These are phyloP conservation scores for Odocoileus virginianus DNA, from an alignment of 2,113 vertebrate genomes.

Conservation along the genomic window DNA sequence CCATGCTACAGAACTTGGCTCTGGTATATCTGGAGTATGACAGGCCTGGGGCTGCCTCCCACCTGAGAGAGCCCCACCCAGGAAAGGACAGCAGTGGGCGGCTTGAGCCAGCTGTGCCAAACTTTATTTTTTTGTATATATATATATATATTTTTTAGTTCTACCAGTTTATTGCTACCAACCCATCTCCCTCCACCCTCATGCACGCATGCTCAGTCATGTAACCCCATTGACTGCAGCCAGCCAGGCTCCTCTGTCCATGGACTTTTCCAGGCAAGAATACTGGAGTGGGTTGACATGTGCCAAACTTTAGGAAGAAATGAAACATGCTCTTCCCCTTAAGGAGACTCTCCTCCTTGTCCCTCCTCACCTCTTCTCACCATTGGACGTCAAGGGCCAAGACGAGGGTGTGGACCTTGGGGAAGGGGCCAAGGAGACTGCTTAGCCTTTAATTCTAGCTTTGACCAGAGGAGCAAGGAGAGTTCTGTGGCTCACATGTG, in stretches of 20 bases:
- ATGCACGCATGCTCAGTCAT: background rate
- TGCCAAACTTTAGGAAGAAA: background rate
- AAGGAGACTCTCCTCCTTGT: background rate
- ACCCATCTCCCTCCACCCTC: background rate
- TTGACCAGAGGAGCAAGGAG: background rate
- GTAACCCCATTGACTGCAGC: background rate
- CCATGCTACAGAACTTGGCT: background rate
- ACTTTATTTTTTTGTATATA: background rate
- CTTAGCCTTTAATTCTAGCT: background rate
- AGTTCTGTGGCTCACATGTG: background rate
- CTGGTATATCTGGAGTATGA: background rate
- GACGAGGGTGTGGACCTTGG: background rate
- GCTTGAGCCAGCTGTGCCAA: background rate
- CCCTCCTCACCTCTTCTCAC: background rate
- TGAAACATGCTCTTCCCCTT: background rate
- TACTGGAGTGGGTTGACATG: background rate
- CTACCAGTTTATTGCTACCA: background rate
- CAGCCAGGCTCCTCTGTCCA: background rate
- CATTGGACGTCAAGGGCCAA: background rate
- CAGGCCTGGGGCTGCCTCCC: background rate
- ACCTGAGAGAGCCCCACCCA: background rate
- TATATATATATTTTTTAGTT: background rate
- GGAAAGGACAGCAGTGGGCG: background rate
- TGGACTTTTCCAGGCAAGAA: background rate
- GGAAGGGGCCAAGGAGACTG: background rate